Evolutionary conservation across 2,888 invertebrate species (phyloP), one percentile per base, ranked within the genome.

Genomic region (Acleris laterana): DNA sequence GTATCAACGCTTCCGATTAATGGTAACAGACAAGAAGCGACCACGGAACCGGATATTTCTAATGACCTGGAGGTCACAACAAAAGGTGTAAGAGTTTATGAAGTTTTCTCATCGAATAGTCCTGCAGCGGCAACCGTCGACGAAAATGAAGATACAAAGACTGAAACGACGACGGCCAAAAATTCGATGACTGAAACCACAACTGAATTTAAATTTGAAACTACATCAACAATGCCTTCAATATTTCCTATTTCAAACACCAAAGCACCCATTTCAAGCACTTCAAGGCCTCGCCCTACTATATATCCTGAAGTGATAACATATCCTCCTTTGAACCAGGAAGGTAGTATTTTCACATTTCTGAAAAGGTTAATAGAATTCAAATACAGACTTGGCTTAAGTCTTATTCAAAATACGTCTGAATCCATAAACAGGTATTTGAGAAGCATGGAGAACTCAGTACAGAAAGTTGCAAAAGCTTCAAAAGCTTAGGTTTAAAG

Each of bases 351-450:
- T 63, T 89, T 95, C 60, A 93, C 93, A 16, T 93, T 96, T 64
- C 79, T 96, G 19, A 94, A 93, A 77, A 94, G 94, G 72, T 83
- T 96, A 48, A 93, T 96, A 2, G 95, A 96, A 77, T 93, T 96
- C 62, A 96, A 96, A 82, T 88, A 96, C 38, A 93, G 94, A 74
- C 82, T 96, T 53, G 96, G 96, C 0, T 80, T 96, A 62, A 95
- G 95, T 65, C 90, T 96, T 69, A 81, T 96, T 17, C 95, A 95
- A 76, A 95, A 94, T 65, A 95, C 96, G 3, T 95, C 96, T 11
- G 94, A 95, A 61, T 94, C 95, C 5, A 87, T 96, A 57, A 95
- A 95, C 38, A 94, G 93, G 75, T 96, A 96, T 80, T 85, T 96
- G 50, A 93, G 94, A 61, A 93, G 93, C 72, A 94, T 95, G 70